phyloP scores from a whole-genome alignment of 2,888 invertebrate species.

The Orchesellides sinensis region DNA sequence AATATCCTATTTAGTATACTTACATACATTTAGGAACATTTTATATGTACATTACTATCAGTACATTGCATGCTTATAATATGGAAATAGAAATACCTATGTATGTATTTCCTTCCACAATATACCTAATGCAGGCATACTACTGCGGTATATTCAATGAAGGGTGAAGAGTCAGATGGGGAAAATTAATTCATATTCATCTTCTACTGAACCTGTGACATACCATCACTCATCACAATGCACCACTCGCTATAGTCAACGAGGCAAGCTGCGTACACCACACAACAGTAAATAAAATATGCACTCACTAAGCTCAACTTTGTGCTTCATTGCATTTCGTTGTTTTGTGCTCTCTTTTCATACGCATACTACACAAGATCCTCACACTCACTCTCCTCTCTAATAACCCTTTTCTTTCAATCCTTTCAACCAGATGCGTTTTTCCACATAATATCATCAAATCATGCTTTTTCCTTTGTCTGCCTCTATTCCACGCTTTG shows the following conservation, averaged over 20 bases:
- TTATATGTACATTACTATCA: neutral
- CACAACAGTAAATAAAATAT: neutral
- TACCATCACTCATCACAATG: conserved; percentile 45
- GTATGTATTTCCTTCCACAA: too few species aligned
- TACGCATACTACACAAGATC: neutral
- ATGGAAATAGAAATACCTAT: too few species aligned
- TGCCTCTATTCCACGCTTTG: neutral
- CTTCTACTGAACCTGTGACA: conserved; percentile 34
- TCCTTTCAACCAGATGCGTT: conserved; percentile 49
- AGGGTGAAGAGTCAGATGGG: conserved; percentile 39
- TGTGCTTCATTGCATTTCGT: conserved; percentile 9
- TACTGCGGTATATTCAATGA: conserved; percentile 3
- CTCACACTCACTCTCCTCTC: neutral
- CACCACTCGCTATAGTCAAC: neutral
- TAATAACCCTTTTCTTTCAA: conserved; percentile 13
- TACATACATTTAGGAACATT: conserved; percentile 23
- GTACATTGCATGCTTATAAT: neutral
- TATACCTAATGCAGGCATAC: too few species aligned
- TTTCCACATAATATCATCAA: conserved; percentile 33
- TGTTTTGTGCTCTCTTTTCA: neutral
- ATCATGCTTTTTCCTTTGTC: conserved; percentile 17
- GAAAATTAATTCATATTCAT: conserved; percentile 50
- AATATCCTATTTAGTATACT: too few species aligned
- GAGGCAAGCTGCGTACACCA: neutral
- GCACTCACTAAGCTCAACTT: conserved; percentile 29